These are phyloP conservation scores for Malacoraja senta DNA, from an alignment of 2,797 vertebrate genomes.

Conservation along the genomic window DNA sequence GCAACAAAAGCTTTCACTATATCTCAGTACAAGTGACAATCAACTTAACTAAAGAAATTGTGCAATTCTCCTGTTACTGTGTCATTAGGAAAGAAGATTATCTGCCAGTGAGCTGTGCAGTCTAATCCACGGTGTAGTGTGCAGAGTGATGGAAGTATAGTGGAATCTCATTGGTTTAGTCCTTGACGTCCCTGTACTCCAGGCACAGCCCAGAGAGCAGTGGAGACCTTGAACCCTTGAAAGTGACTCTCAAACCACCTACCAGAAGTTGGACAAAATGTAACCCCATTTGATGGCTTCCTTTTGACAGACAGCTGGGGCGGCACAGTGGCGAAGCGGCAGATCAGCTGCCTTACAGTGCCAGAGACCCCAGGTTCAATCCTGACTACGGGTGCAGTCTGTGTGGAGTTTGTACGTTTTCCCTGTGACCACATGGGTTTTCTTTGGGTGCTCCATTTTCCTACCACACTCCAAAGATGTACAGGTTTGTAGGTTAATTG, in stretches of 20 bases:
- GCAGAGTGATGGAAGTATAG: not conserved
- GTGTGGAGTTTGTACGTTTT: too few relatives aligned
- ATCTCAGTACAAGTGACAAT: too few relatives aligned
- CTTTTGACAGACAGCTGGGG: not conserved
- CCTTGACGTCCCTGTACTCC: not conserved
- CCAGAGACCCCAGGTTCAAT: too few relatives aligned
- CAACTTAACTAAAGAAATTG: too few relatives aligned
- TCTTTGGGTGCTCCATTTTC: too few relatives aligned
- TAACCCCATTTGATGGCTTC: not conserved
- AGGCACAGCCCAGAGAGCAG: not conserved
- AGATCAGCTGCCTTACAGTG: too few relatives aligned
- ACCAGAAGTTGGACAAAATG: not conserved
- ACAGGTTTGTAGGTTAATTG: too few relatives aligned
- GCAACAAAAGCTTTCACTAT: too few relatives aligned
- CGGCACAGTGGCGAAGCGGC: not conserved
- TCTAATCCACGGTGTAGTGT: not conserved
- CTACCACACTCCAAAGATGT: too few relatives aligned
- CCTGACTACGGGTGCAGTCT: too few relatives aligned
- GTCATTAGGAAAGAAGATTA: not conserved
- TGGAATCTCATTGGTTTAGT: not conserved
- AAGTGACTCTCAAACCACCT: not conserved
- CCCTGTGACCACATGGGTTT: too few relatives aligned
- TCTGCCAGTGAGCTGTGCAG: not conserved
- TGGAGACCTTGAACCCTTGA: not conserved
- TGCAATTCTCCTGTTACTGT: not conserved